Evolutionary conservation across 2,113 vertebrate genomes (phyloP), one percentile per base, ranked within the genome.

Genomic region (Hoplias malabaricus): DNA sequence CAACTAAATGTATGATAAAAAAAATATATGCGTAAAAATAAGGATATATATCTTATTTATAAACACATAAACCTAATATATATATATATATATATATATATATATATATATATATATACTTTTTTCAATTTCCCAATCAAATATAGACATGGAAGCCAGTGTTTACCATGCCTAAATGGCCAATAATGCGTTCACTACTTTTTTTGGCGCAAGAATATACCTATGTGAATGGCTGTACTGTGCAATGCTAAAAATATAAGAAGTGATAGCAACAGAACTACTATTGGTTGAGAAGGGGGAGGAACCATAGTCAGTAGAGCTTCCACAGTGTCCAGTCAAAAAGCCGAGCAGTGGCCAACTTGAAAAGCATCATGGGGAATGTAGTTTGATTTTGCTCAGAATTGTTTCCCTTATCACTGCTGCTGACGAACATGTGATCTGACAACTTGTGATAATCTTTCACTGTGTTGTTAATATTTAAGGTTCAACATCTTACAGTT

Each of bases 211-310:
- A 87, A 5, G 81, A 84, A 91, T 84, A 90, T 88, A 82, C 85
- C 72, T 83, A 79, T 82, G 81, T 83, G 42, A 16, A 33, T 19
- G 66, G 13, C 63, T 33, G 79, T 79, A 69, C 77, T 82, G 69
- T 31, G 62, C 53, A 66, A 70, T 80, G 90, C 96, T 98, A 98
- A 96, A 98, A 98, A 98, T 98, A 98, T 83, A 92, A 84, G 83
- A 57, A 11, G 78, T 89, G 93, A 89, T 96, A 95, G 97, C 95
- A 98, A 99, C 97, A 97, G 93, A 89, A 62, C 86, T 74, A 16
- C 85, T 46, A 96, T 97, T 98, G 95, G 96, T 59, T 85, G 77
- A 43, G 21, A 36, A 0, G 67, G 54, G 81, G 74, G 81, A 78
- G 82, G 81, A 59, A 77, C 77, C 48, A 4, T 40, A 62, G 68